phyloP scores from a whole-genome alignment of 2,797 vertebrate species.

The Amphiprion clarkii region DNA sequence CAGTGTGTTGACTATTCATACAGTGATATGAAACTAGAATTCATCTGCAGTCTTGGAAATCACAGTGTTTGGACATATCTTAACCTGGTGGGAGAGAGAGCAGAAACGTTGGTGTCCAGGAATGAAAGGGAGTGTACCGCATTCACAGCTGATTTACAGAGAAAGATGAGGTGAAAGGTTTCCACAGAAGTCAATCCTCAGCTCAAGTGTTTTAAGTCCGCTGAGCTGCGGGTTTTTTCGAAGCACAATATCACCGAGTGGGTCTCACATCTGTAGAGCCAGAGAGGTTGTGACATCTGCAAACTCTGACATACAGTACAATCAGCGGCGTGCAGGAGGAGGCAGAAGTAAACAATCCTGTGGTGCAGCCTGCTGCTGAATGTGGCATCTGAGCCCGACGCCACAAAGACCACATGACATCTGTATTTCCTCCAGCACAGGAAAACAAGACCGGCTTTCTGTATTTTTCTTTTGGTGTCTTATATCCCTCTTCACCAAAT shows the following conservation, averaged over 20 bases:
- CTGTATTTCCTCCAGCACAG: slow-evolving; percentile 24
- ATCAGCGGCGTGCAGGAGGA: slow-evolving; percentile 4
- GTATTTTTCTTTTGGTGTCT: neutral
- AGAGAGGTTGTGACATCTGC: slow-evolving; percentile 25
- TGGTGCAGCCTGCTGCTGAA: slow-evolving; percentile 25
- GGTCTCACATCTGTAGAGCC: slow-evolving; percentile 17
- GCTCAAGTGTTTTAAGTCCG: slow-evolving; percentile 23
- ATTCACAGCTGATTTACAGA: slow-evolving; percentile 23
- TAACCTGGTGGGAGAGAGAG: neutral
- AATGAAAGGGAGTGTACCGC: slow-evolving; percentile 1
- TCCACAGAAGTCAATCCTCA: slow-evolving; percentile 2
- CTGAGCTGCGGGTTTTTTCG: neutral
- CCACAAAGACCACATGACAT: slow-evolving; percentile 34
- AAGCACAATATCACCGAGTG: slow-evolving; percentile 6
- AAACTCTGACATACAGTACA: slow-evolving; percentile 15
- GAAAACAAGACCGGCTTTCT: slow-evolving; percentile 19
- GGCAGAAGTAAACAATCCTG: slow-evolving; percentile 9
- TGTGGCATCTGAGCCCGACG: slow-evolving; percentile 28
- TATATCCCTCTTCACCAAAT: slow-evolving; percentile 21
- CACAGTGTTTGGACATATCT: neutral
- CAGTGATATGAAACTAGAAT: slow-evolving; percentile 5
- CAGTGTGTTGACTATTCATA: slow-evolving; percentile 2
- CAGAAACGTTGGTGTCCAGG: slow-evolving; percentile 5
- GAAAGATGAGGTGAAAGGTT: slow-evolving; percentile 8
- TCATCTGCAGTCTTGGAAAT: too few species aligned